phyloP scores from a whole-genome alignment of 2,797 vertebrate genomes.

The Eidolon dupreanum region DNA sequence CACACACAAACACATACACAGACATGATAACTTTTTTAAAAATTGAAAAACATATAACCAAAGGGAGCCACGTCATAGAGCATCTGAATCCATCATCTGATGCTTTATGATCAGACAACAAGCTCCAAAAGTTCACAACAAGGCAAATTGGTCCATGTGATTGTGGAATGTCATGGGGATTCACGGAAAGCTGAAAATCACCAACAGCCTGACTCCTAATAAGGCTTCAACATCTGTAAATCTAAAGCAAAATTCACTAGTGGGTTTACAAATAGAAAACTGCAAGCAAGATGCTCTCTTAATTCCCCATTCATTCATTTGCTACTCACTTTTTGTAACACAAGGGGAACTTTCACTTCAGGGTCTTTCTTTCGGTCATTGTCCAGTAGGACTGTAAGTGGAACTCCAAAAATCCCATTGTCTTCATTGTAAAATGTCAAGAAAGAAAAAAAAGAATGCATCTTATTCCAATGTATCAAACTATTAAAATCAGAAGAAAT shows the following conservation, averaged over 20 bases:
- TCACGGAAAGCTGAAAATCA: neutral
- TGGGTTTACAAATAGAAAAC: neutral
- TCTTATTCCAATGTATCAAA: neutral
- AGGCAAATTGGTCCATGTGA: neutral
- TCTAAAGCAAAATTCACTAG: neutral
- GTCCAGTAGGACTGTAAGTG: slow-evolving; percentile 90
- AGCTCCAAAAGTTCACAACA: neutral
- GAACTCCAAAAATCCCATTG: slow-evolving; percentile 93
- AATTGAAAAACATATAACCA: neutral
- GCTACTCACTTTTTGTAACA: slow-evolving; percentile 93
- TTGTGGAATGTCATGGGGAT: accelerated
- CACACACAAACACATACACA: neutral
- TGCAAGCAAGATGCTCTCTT: neutral
- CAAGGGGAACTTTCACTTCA: slow-evolving; percentile 92
- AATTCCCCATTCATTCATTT: neutral
- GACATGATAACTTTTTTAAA: neutral
- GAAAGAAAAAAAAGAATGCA: neutral
- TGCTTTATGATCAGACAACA: neutral
- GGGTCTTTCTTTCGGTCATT: slow-evolving; percentile 94
- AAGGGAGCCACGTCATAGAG: neutral
- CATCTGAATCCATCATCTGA: neutral
- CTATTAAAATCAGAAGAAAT: accelerated
- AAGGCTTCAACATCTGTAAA: neutral
- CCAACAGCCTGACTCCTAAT: neutral
- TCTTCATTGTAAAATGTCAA: slow-evolving; percentile 85